Conservation (phyloP, 2,888 invertebrate genomes). For the Eupeodes latifasciatus region DNA sequence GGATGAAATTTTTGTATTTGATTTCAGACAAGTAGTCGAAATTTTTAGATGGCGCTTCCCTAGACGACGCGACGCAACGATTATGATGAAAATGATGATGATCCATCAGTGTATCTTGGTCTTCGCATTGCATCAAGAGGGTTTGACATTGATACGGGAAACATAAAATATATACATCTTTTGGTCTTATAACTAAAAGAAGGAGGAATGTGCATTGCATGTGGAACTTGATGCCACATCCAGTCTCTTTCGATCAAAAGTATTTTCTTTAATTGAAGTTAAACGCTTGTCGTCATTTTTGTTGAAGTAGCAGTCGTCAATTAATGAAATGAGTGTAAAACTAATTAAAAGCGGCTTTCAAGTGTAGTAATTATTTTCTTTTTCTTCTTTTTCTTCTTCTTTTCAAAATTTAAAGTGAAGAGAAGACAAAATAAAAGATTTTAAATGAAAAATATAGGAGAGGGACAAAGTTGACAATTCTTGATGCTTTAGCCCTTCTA, state of each 20-base stretch:
- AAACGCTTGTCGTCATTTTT: conserved; percentile 67
- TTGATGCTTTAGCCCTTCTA: no score
- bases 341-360: conserved; percentile 70
- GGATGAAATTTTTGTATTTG: conserved; percentile 21
- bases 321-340: conserved; percentile 71
- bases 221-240: conserved; percentile 36
- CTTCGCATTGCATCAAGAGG: not conserved
- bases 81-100: not conserved
- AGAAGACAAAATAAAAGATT: not conserved
- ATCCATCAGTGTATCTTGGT: not conserved
- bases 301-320: conserved; percentile 55
- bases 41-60: conserved; percentile 54
- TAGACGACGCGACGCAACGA: not conserved
- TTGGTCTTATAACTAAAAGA: conserved; percentile 2
- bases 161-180: conserved; percentile 1
- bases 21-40: conserved; percentile 28
- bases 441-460: not conserved
- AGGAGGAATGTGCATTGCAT: conserved; percentile 47
- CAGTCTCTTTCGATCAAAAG: not conserved
- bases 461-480: not conserved
- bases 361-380: conserved; percentile 55
- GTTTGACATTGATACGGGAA: conserved; percentile 49
- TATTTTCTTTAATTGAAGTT: conserved; percentile 67
- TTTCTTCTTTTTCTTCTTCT: not conserved
- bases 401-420: conserved; percentile 1